phyloP scores from a whole-genome alignment of 2,113 vertebrate species.

The Nymphicus hollandicus region DNA sequence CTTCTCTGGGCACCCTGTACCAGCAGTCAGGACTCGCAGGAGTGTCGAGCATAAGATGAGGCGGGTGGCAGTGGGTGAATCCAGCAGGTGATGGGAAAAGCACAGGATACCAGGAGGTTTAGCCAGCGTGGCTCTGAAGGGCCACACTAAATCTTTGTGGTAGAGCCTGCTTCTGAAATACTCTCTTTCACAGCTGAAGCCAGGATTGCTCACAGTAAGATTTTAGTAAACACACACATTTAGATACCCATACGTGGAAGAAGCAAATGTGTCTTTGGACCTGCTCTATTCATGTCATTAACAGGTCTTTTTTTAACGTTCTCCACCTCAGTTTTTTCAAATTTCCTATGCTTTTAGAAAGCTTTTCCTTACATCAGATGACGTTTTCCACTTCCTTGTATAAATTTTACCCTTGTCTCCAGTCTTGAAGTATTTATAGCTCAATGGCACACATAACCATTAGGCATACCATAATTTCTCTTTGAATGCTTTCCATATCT shows the following conservation, averaged over 20 bases:
- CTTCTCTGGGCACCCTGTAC: not conserved
- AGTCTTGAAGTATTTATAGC: slow-evolving; percentile 52
- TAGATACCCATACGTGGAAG: not conserved
- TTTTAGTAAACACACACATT: not conserved
- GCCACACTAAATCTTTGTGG: not conserved
- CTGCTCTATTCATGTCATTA: not conserved
- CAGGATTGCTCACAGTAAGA: not conserved
- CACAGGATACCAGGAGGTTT: not conserved
- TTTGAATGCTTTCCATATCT: slow-evolving; percentile 52
- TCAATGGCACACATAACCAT: slow-evolving; percentile 50
- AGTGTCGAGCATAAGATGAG: accelerated
- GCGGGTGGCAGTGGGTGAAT: not conserved
- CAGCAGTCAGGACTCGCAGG: not conserved
- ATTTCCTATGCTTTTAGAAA: not conserved
- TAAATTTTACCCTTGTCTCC: slow-evolving; percentile 38
- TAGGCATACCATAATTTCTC: slow-evolving; percentile 57
- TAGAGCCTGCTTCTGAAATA: not conserved
- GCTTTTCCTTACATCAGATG: not conserved
- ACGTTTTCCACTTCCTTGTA: slow-evolving; percentile 20
- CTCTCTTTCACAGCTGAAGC: accelerated
- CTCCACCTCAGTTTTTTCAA: not conserved
- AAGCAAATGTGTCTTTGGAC: not conserved
- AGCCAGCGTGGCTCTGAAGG: not conserved
- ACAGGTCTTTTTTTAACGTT: not conserved
- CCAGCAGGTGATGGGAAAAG: accelerated